Evolutionary conservation across 2,888 invertebrate genomes (phyloP).

Genomic region (Synanthedon formicaeformis): DNA sequence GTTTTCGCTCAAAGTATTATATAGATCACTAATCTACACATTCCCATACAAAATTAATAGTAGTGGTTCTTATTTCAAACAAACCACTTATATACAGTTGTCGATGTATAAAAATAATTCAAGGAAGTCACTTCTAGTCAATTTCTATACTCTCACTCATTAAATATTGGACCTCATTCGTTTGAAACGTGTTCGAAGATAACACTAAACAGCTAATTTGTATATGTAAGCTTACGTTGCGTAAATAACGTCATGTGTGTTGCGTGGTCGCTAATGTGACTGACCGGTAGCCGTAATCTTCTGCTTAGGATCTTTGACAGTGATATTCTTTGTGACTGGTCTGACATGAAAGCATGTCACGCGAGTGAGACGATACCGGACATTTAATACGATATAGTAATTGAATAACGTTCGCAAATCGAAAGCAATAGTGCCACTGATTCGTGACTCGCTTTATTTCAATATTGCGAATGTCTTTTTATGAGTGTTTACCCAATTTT

Average conservation of each 20-base stretch:
- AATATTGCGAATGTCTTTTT: too few species aligned
- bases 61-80: too few species aligned
- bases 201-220: conserved; percentile 60
- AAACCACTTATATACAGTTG: too few species aligned
- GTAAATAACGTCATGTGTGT: conserved; percentile 44
- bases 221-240: conserved; percentile 46
- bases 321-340: conserved; percentile 9
- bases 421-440: neutral
- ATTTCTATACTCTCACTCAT: conserved; percentile 20
- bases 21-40: too few species aligned
- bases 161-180: conserved; percentile 29
- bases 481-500: too few species aligned
- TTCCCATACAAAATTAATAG: too few species aligned
- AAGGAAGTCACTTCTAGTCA: conserved; percentile 22
- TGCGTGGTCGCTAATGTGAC: conserved; percentile 30
- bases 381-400: neutral
- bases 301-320: conserved; percentile 8
- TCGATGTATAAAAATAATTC: too few species aligned
- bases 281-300: conserved; percentile 31
- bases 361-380: neutral
- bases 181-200: conserved; percentile 36
- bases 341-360: conserved; percentile 14
- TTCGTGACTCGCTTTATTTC: neutral
- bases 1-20: too few species aligned
- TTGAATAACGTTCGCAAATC: neutral